A percentile compares a stretch with the other conserved stretches of the same genome.
Conservation (phyloP, 2,797 vertebrate genomes). For the Pterois miles region DNA sequence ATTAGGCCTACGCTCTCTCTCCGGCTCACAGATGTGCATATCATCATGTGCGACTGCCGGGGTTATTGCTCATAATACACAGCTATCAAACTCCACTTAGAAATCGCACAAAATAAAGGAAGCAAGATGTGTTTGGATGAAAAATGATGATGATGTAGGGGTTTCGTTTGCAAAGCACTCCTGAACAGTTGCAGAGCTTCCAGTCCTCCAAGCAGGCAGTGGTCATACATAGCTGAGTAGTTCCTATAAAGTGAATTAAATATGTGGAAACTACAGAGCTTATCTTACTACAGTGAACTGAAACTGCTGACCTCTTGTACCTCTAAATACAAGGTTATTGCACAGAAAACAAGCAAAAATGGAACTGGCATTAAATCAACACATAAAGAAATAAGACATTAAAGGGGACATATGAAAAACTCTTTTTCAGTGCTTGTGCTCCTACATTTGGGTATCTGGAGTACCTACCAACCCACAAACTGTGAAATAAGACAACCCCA, state of each 20-base stretch:
- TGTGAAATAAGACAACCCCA: too few species aligned
- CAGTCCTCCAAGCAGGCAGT: background rate
- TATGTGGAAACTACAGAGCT: conserved; percentile 1
- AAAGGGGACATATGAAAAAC: too few species aligned
- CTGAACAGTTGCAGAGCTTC: background rate
- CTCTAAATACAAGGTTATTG: background rate
- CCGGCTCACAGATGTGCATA: conserved; percentile 35
- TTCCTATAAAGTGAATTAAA: conserved; percentile 26
- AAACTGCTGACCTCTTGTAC: background rate
- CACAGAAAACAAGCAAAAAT: background rate
- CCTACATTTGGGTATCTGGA: background rate
- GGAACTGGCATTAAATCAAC: background rate
- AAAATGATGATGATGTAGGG: background rate
- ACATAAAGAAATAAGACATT: background rate
- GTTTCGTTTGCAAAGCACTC: background rate
- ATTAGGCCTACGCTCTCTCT: conserved; percentile 40
- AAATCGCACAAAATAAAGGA: conserved; percentile 8
- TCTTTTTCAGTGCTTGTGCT: background rate
- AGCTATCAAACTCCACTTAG: conserved; percentile 2
- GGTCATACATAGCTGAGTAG: background rate
- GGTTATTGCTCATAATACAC: conserved; percentile 13
- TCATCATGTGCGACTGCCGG: background rate
- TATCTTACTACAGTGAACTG: conserved; percentile 17
- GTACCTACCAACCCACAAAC: background rate
- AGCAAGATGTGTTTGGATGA: background rate